phyloP scores from a whole-genome alignment of 37 sponge, comb jelly and placozoan species.

The Theonella swinhoei region DNA sequence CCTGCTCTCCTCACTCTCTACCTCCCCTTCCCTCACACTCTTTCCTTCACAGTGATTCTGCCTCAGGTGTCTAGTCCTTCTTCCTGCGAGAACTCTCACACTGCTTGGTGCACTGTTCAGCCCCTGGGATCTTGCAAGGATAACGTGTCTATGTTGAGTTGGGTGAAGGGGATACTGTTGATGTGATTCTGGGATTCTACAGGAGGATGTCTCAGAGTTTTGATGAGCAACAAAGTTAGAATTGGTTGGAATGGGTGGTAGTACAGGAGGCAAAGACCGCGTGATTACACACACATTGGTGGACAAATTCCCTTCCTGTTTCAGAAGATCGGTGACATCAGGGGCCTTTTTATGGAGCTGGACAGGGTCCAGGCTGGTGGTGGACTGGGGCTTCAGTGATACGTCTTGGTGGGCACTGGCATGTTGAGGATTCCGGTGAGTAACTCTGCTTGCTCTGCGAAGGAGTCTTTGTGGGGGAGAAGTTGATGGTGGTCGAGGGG shows the following conservation, averaged over 20 bases:
- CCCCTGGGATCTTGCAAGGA: constrained; percentile 35
- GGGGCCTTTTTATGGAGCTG: background rate
- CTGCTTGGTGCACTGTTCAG: constrained; percentile 43
- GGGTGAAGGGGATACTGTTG: background rate
- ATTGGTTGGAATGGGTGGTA: constrained; percentile 33
- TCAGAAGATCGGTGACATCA: constrained; percentile 8
- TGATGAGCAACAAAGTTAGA: background rate
- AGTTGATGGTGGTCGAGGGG: constrained; percentile 13
- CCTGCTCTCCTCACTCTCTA: background rate
- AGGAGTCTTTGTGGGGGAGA: background rate
- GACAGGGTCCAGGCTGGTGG: constrained; percentile 18
- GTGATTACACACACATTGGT: background rate
- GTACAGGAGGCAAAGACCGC: constrained; percentile 1
- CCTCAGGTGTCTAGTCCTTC: background rate
- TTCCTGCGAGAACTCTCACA: background rate
- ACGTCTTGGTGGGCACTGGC: background rate
- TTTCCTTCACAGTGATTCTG: too few relatives aligned
- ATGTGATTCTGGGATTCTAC: background rate
- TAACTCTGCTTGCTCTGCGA: constrained; percentile 22
- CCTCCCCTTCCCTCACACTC: constrained; percentile 1
- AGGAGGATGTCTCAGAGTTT: background rate
- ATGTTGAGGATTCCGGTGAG: background rate
- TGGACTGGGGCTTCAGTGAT: background rate
- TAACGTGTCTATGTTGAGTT: constrained; percentile 7
- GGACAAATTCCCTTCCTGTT: background rate